Conservation (phyloP, 2,888 invertebrate genomes). For the Dynastes grantii region DNA sequence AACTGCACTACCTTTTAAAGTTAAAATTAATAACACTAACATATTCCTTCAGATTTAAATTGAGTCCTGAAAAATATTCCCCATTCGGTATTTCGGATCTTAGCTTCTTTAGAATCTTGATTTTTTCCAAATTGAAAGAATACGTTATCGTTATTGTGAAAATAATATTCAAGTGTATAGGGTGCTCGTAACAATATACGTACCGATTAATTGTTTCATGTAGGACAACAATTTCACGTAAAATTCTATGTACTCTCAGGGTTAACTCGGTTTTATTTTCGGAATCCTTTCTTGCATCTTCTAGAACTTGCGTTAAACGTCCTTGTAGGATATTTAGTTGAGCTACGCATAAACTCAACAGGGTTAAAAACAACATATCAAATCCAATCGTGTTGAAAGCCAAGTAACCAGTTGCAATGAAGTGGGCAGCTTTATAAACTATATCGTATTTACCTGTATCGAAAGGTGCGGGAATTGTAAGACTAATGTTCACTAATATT, state of each 20-base stretch:
- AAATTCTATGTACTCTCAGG: not conserved
- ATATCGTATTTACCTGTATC: slow-evolving; percentile 5
- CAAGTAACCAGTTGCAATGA: not conserved
- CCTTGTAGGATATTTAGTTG: slow-evolving; percentile 37
- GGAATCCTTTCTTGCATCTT: not conserved
- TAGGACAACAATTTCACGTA: not conserved
- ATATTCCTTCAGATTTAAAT: too few relatives aligned
- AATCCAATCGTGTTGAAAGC: slow-evolving; percentile 35
- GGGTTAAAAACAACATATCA: slow-evolving; percentile 36
- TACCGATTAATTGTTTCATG: slow-evolving; percentile 8
- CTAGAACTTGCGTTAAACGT: not conserved
- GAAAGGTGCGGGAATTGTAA: slow-evolving; percentile 14
- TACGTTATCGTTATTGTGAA: too few relatives aligned
- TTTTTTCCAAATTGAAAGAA: too few relatives aligned
- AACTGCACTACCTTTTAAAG: too few relatives aligned
- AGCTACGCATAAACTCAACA: slow-evolving; percentile 31
- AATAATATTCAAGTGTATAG: too few relatives aligned
- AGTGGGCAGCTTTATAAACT: slow-evolving; percentile 10
- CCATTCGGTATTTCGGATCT: too few relatives aligned
- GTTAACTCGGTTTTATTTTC: not conserved
- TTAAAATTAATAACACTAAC: too few relatives aligned
- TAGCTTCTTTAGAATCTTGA: too few relatives aligned
- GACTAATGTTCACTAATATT: not conserved
- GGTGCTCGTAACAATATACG: not conserved
- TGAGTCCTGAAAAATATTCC: too few relatives aligned